Base-by-base conservation (phyloP, 2,888 invertebrate species). In the Rotaria macrura region DNA sequence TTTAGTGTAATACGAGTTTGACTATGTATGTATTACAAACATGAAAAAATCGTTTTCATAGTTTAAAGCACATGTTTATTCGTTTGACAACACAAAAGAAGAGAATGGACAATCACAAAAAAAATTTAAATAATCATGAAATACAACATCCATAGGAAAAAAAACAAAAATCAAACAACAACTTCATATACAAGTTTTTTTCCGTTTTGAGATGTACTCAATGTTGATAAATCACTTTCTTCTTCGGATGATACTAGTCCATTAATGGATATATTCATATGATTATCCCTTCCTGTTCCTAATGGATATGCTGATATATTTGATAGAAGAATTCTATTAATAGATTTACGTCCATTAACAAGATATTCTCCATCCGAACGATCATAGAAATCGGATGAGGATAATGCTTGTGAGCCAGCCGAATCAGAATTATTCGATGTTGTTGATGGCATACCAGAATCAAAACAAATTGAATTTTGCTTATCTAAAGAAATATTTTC, bases 141-240 rank as follows among this genome's bases (percentile, higher is more conserved):
- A 65, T 65, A 65, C 65, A 65, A 65, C 29, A 57, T 14, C 29
- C 34, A 20, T 34, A 34, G 6, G 14, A 34, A 29, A 34, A 34
- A 29, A 65, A 14, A 6, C 0, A 74, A 20, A 1, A 43, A 79
- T 79, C 17, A 79, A 6, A 79, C 79, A 43, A 79, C 79, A n/a
- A 79, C 79, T 43, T 79, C 79, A 43, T 79, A 79, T 9, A 79
- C 43, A 79, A 43, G 79, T 43, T 79, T 79, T 43, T 79, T 79
- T 40, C 43, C 79, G 38, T 65, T 65, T 20, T 65, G 65, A 65
- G 29, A 20, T 79, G 2, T 40, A n/a, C 25, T 43, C 6, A 43
- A 20, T 43, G 79, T 79, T 25, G 79, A 79, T 14, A 43, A 43
- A 2, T 25, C 79, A 25, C n/a, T 43, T 79, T 79, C 43, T 43